phyloP scores from a whole-genome alignment of 2,797 vertebrate genomes.

The Molossus molossus region DNA sequence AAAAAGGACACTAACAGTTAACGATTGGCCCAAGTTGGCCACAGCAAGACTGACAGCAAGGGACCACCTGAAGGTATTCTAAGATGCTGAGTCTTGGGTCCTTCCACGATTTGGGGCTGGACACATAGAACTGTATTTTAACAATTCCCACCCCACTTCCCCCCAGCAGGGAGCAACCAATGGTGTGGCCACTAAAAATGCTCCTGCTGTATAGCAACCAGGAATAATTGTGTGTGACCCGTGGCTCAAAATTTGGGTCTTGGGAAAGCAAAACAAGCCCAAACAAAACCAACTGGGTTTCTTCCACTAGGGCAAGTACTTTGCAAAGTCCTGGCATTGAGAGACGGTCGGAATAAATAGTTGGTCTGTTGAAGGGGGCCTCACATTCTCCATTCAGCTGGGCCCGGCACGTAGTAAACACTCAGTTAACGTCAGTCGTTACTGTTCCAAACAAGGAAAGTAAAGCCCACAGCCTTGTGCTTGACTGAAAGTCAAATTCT shows the following conservation, averaged over 20 bases:
- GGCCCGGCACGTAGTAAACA: background rate
- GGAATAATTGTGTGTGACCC: background rate
- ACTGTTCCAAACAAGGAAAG: background rate
- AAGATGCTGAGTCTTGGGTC: background rate
- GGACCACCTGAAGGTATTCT: background rate
- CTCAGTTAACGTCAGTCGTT: background rate
- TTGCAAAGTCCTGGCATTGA: background rate
- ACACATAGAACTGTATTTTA: background rate
- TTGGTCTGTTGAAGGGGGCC: background rate
- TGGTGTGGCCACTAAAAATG: background rate
- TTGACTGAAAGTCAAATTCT: background rate
- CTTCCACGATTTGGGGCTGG: background rate
- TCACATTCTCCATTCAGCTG: background rate
- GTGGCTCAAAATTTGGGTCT: background rate
- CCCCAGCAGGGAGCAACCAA: background rate
- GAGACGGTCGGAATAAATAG: background rate
- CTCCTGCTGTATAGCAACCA: background rate
- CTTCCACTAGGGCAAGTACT: background rate
- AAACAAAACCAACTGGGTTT: background rate
- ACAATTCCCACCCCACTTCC: too few relatives aligned
- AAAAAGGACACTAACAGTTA: background rate
- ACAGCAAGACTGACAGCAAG: background rate
- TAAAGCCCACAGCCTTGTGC: background rate
- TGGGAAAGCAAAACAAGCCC: background rate
- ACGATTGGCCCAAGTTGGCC: fast-evolving